These are phyloP conservation scores for Theocolax elegans DNA, from an alignment of 1,140 invertebrate genomes.

Conservation along the genomic window DNA sequence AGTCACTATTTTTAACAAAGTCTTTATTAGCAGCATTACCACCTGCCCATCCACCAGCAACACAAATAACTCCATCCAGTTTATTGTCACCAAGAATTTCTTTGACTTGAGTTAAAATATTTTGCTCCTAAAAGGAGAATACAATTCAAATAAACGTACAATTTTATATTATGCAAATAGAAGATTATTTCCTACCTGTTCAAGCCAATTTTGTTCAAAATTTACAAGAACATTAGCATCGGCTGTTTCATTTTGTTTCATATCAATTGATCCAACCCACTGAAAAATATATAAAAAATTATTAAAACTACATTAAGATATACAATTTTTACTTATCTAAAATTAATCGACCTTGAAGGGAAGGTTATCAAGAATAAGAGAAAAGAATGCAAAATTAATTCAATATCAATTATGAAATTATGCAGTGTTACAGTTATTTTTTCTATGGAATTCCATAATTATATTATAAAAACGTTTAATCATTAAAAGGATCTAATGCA, in stretches of 20 bases:
- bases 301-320: background rate
- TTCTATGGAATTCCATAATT: too few relatives aligned
- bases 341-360: conserved; percentile 20
- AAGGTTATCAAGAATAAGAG: conserved; percentile 22
- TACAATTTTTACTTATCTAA: background rate
- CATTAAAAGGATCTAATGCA: too few relatives aligned
- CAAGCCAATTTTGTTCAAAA: conserved; percentile 77
- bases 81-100: conserved; percentile 78
- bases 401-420: too few relatives aligned
- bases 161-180: too few relatives aligned
- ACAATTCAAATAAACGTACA: background rate
- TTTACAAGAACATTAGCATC: conserved; percentile 91
- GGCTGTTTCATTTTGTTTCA: conserved; percentile 88
- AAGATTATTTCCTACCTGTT: conserved; percentile 73
- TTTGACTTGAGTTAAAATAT: conserved; percentile 73
- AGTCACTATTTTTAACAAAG: conserved; percentile 89
- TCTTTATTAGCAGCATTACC: conserved; percentile 85
- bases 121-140: conserved; percentile 67
- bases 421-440: too few relatives aligned
- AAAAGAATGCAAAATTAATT: too few relatives aligned
- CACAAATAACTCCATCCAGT: conserved; percentile 96
- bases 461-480: too few relatives aligned
- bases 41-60: conserved; percentile 99
- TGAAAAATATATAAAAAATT: conserved; percentile 62
- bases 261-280: conserved; percentile 96